Evolutionary conservation across 2,888 invertebrate species (phyloP), one percentile per base, ranked within the genome.

Genomic region (Heliconius aoede): DNA sequence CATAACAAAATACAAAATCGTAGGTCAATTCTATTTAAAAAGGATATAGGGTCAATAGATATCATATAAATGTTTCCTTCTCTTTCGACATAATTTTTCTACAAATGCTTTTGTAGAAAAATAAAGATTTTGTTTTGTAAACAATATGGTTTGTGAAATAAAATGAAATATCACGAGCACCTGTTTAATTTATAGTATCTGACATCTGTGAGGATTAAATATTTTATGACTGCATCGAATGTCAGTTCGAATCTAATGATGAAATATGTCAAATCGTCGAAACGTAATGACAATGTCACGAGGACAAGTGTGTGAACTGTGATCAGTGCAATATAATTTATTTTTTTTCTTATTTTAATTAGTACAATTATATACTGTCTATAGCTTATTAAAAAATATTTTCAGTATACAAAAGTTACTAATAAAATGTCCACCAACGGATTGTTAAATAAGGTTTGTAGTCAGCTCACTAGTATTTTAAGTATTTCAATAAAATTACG

Each of bases 391-490:
- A 13, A 18, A 46, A 55, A 30, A 21, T 4, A 51, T n/a, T 15
- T 15, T n/a, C 21, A 69, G n/a, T n/a, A 55, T 24, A 55, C n/a
- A n/a, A 55, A n/a, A 32, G 15, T 55, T n/a, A 28, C 15, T 55
- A 13, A 36, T 40, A 81, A 74, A 69, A 82, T 82, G 81, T 51
- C 80, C 58, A 76, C 77, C 21, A 82, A 82, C 72, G 80, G 82
- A 46, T 26, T 82, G 64, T 62, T 80, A 28, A 68, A 18, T 73
- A 81, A 78, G 81, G 82, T 82, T 65, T 11, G 80, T 78, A 73
- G 24, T 24, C 2, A 51, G 30, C 30, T 30, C 15, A 36, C 24
- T 24, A 36, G 24, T 36, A 15, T 40, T 65, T 65, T 40, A 13
- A 65, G 13, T 65, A 65, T n/a, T 65, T 65, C 24, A 36, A 24